A percentile compares a stretch with the other conserved stretches of the same genome.
Evolutionary conservation across 2,113 vertebrate species (phyloP).

Genomic region (Tursiops truncatus): DNA sequence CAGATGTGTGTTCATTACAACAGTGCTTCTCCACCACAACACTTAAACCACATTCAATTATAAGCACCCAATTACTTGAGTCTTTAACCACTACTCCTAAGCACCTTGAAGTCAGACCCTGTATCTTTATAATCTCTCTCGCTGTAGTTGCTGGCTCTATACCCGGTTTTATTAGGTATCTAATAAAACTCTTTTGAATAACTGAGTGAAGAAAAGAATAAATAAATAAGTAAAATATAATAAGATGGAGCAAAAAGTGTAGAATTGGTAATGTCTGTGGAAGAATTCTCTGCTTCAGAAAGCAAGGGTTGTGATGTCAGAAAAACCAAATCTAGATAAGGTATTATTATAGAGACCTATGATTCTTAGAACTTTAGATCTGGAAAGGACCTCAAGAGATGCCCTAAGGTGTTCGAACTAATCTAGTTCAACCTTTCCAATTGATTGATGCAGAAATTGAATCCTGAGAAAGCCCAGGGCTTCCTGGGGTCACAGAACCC

Average conservation of each 20-base stretch:
- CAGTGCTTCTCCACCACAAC: neutral
- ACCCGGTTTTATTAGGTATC: neutral
- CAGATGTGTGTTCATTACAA: accelerated
- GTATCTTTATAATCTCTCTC: neutral
- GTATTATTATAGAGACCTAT: neutral
- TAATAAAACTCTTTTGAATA: neutral
- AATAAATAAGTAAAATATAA: neutral
- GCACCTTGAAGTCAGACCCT: neutral
- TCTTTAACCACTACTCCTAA: neutral
- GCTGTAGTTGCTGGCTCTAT: neutral
- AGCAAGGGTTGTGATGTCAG: neutral
- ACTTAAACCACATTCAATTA: neutral
- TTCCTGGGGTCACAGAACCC: neutral
- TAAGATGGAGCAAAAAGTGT: neutral
- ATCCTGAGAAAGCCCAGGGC: neutral
- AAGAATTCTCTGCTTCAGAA: neutral
- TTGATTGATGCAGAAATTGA: neutral
- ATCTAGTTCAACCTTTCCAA: neutral
- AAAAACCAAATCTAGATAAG: neutral
- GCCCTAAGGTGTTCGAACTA: accelerated
- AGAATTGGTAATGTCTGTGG: neutral
- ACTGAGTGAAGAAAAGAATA: neutral
- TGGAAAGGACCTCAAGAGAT: neutral
- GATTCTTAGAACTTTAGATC: neutral
- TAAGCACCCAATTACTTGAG: neutral